A percentile compares a stretch with the other conserved stretches of the same genome.
phyloP scores from a whole-genome alignment of 1,140 invertebrate genomes.

The Bemisia tabaci region DNA sequence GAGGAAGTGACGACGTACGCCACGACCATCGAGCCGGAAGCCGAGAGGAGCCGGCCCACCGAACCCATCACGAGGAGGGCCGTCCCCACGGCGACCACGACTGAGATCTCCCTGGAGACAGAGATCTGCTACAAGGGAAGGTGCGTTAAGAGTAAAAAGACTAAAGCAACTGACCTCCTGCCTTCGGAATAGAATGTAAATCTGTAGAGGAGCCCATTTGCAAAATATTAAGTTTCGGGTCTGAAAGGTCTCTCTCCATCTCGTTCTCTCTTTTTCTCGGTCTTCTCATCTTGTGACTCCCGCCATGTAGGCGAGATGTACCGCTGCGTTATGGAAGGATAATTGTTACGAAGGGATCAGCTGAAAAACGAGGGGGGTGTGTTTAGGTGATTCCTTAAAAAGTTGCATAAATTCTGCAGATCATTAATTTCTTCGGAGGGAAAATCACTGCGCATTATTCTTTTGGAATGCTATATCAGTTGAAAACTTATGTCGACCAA shows the following conservation, averaged over 20 bases:
- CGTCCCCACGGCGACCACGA: conserved; percentile 55
- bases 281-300: too few species aligned
- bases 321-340: neutral
- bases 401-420: too few species aligned
- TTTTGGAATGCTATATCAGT: too few species aligned
- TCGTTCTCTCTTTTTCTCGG: too few species aligned
- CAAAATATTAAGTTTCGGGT: neutral
- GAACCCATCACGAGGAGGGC: conserved; percentile 32
- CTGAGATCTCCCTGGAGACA: conserved; percentile 66
- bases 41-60: conserved; percentile 14
- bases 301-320: too few species aligned
- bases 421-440: too few species aligned
- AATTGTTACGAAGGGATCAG: neutral
- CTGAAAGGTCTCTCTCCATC: too few species aligned
- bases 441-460: too few species aligned
- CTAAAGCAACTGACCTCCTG: conserved; percentile 21
- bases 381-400: too few species aligned
- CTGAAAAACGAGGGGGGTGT: too few species aligned
- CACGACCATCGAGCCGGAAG: conserved; percentile 11
- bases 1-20: neutral
- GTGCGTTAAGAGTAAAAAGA: conserved; percentile 56
- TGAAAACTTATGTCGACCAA: too few species aligned
- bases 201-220: neutral
- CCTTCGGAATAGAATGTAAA: conserved; percentile 5
- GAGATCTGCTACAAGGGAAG: conserved; percentile 73